Percentiles rank a stretch among this genome's conserved stretches.
Conservation (phyloP, 2,113 vertebrate species). For the Sciurus niger region DNA sequence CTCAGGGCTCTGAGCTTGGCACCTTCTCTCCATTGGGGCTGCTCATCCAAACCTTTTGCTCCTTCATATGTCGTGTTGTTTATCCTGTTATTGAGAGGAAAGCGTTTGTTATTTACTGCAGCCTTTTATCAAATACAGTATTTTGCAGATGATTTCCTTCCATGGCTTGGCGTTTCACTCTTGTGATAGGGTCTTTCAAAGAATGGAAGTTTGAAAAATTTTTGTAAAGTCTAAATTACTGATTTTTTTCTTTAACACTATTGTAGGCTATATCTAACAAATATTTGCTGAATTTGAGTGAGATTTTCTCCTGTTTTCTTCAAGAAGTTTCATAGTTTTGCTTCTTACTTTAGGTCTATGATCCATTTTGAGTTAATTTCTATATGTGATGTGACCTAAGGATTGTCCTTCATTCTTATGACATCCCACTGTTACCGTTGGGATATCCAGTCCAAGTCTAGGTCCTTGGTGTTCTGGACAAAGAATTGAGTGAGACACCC, state of each 20-base stretch:
- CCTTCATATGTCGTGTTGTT: not conserved
- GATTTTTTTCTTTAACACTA: not conserved
- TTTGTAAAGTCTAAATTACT: not conserved
- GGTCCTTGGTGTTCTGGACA: too few relatives aligned
- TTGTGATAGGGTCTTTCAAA: not conserved
- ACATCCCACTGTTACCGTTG: fast-evolving
- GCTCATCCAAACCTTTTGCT: not conserved
- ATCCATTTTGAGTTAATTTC: not conserved
- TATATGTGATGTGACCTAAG: not conserved
- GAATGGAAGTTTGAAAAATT: not conserved
- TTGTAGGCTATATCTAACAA: not conserved
- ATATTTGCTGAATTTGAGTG: not conserved
- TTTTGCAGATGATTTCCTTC: not conserved
- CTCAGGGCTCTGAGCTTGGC: not conserved
- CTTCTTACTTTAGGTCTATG: fast-evolving
- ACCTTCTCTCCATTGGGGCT: not conserved
- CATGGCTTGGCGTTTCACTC: not conserved
- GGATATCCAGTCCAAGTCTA: too few relatives aligned
- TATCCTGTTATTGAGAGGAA: not conserved
- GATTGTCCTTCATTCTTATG: fast-evolving
- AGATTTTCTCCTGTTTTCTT: not conserved
- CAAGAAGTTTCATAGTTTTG: fast-evolving
- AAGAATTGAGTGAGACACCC: too few relatives aligned
- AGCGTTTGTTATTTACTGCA: too few relatives aligned
- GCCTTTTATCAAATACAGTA: not conserved